Percentiles rank a stretch among this genome's conserved stretches.
Evolutionary conservation across 2,797 vertebrate species (phyloP).

Genomic region (Paramormyrops hopkinsi): DNA sequence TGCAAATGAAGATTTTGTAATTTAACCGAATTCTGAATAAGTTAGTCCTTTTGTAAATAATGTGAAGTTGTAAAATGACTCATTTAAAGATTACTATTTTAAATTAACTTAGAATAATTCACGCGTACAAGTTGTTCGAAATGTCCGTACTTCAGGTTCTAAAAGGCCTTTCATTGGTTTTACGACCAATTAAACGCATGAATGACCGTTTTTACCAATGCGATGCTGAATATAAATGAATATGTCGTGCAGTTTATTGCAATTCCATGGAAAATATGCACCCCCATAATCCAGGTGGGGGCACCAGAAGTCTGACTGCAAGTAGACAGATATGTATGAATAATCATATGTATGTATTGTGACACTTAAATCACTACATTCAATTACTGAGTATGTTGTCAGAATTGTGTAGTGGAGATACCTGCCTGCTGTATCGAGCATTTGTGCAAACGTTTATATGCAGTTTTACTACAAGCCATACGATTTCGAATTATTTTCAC

Average conservation of each 20-base stretch:
- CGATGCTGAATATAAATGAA: not conserved
- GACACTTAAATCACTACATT: not conserved
- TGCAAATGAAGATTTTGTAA: not conserved
- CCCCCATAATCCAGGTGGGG: slow-evolving; percentile 20
- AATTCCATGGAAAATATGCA: not conserved
- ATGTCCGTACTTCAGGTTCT: not conserved
- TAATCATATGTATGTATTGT: not conserved
- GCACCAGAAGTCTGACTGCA: slow-evolving; percentile 19
- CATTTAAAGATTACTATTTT: slow-evolving; percentile 1
- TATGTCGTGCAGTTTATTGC: not conserved
- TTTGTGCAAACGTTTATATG: not conserved
- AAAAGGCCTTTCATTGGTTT: not conserved
- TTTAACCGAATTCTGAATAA: not conserved
- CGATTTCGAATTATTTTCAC: not conserved
- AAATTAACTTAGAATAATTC: not conserved
- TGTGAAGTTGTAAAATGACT: not conserved
- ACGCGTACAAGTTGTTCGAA: not conserved
- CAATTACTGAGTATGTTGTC: not conserved
- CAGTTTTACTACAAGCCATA: not conserved
- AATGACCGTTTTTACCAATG: not conserved
- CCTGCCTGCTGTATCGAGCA: not conserved
- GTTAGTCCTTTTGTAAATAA: not conserved
- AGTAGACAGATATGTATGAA: not conserved
- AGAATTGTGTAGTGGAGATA: not conserved
- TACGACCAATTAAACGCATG: slow-evolving; percentile 10